phyloP scores from a whole-genome alignment of 1,140 invertebrate species.

The Hyles vespertilio region DNA sequence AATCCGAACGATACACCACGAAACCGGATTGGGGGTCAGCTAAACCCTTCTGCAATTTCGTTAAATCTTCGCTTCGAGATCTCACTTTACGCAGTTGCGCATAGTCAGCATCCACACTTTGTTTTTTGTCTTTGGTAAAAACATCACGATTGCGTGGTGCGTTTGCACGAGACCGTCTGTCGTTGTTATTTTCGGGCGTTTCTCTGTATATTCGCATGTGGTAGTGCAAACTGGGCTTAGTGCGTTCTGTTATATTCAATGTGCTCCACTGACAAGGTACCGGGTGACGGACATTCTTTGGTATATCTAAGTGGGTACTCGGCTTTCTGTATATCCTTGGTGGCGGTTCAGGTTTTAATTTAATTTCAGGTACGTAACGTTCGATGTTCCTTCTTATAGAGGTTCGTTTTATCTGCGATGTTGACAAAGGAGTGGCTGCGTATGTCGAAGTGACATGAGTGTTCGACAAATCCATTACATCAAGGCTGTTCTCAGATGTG shows the following conservation, averaged over 20 bases:
- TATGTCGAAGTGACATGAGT: conserved; percentile 70
- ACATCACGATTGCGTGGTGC: conserved; percentile 47
- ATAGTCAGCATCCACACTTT: conserved; percentile 27
- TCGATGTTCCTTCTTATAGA: conserved; percentile 66
- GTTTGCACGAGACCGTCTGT: conserved; percentile 46
- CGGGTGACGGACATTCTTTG: conserved; percentile 67
- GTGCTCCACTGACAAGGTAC: conserved; percentile 68
- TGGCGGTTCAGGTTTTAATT: conserved; percentile 58
- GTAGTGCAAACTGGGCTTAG: conserved; percentile 70
- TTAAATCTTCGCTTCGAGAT: conserved; percentile 68
- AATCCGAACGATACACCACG: conserved; percentile 84
- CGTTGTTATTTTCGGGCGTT: conserved; percentile 32
- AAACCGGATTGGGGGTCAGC: conserved; percentile 51
- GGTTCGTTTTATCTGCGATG: conserved; percentile 63
- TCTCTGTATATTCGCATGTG: conserved; percentile 72
- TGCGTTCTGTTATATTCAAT: conserved; percentile 67
- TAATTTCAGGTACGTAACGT: conserved; percentile 55
- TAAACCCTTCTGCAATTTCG: conserved; percentile 61
- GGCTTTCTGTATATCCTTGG: conserved; percentile 67
- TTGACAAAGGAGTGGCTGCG: conserved; percentile 43
- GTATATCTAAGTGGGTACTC: conserved; percentile 62
- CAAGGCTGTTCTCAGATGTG: conserved; percentile 73
- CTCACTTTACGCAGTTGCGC: conserved; percentile 42
- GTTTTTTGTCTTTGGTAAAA: conserved; percentile 38
- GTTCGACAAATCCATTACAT: conserved; percentile 67